phyloP scores from a whole-genome alignment of 2,888 invertebrate species.

The Brenthis ino region DNA sequence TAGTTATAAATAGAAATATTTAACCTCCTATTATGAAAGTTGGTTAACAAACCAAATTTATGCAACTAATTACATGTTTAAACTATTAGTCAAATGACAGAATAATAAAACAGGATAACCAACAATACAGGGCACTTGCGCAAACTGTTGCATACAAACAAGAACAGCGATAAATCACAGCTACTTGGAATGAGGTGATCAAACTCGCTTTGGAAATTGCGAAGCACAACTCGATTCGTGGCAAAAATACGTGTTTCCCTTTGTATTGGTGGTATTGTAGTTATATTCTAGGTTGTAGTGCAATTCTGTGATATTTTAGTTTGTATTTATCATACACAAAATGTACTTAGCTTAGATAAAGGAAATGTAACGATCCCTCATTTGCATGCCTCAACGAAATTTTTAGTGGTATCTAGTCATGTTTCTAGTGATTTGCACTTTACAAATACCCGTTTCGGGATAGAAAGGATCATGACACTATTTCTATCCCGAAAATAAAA shows the following conservation, averaged over 20 bases:
- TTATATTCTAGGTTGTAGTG: background rate
- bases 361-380: too few relatives aligned
- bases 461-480: too few relatives aligned
- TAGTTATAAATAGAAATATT: too few relatives aligned
- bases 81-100: slow-evolving; percentile 20
- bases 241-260: slow-evolving; percentile 7
- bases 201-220: slow-evolving; percentile 27
- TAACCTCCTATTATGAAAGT: too few relatives aligned
- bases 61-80: background rate
- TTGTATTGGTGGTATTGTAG: background rate
- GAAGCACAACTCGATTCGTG: slow-evolving; percentile 7
- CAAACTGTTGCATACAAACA: slow-evolving; percentile 41
- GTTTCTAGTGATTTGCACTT: too few relatives aligned
- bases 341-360: too few relatives aligned
- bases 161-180: slow-evolving; percentile 31
- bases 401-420: too few relatives aligned
- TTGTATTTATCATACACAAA: too few relatives aligned
- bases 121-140: slow-evolving; percentile 24
- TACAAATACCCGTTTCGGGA: too few relatives aligned
- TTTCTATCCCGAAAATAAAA: too few relatives aligned
- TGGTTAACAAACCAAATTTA: slow-evolving; percentile 1
- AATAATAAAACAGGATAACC: slow-evolving; percentile 13
- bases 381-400: too few relatives aligned
- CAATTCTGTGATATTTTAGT: background rate
- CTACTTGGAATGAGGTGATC: slow-evolving; percentile 28